Percentiles rank a stretch among this genome's conserved stretches.
phyloP scores from a whole-genome alignment of 2,888 invertebrate genomes.

The Acanthococcus lagerstroemiae region DNA sequence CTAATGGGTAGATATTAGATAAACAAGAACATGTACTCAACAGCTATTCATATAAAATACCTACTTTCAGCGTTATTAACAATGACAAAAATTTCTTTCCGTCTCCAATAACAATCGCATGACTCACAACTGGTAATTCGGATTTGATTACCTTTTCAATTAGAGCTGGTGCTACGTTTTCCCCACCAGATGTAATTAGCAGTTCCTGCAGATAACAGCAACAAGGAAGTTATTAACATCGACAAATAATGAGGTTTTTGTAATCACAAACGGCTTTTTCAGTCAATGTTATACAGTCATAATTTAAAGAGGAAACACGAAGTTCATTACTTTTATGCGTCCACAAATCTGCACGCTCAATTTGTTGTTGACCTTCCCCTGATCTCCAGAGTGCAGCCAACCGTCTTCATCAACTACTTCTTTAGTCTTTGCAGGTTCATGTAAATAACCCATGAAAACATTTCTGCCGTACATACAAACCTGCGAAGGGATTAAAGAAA shows the following conservation, averaged over 20 bases:
- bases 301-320: no score
- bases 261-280: no score
- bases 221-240: no score
- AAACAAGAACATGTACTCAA: no score
- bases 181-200: conserved; percentile 87
- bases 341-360: conserved; percentile 70
- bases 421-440: conserved; percentile 61
- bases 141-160: conserved; percentile 73
- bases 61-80: conserved; percentile 74
- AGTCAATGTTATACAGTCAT: no score
- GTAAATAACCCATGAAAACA: conserved; percentile 84
- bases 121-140: conserved; percentile 64
- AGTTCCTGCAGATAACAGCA: conserved; percentile 68
- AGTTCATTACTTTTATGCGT: conserved; percentile 40
- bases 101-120: conserved; percentile 80
- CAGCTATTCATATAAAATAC: no score
- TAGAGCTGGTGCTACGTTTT: conserved; percentile 78
- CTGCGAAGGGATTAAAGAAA: no score
- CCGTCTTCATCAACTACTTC: conserved; percentile 68
- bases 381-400: conserved; percentile 80
- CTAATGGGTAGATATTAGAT: no score
- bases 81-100: conserved; percentile 74
- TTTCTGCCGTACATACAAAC: conserved; percentile 66
- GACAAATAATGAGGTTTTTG: no score
- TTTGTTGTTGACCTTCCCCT: conserved; percentile 66